These are phyloP conservation scores for Euproctis similis DNA, from an alignment of 2,888 invertebrate species.

Conservation along the genomic window DNA sequence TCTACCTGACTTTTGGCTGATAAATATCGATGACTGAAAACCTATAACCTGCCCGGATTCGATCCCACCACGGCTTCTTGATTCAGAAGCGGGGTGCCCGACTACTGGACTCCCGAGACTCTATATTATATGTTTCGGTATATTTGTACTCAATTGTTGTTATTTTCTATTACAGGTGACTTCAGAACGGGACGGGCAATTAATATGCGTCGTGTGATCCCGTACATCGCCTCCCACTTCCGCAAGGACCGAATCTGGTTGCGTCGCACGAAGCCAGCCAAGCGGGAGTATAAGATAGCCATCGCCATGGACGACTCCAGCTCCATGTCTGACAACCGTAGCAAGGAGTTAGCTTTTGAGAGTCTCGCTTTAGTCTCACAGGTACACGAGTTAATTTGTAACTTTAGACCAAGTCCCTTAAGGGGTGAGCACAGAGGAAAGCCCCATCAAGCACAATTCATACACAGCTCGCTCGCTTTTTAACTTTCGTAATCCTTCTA, in stretches of 20 bases:
- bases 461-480: no score
- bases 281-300: conserved; percentile 96
- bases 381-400: no score
- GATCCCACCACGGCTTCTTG: neutral
- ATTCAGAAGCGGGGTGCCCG: no score
- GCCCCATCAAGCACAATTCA: no score
- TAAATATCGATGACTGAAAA: no score
- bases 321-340: conserved; percentile 91
- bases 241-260: conserved; percentile 99
- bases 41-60: no score
- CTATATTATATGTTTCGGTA: no score
- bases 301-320: conserved; percentile 98
- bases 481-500: no score
- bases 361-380: conserved; percentile 93
- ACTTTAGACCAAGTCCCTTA: no score
- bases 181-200: conserved; percentile 97
- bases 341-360: conserved; percentile 94
- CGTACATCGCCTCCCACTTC: conserved; percentile 99
- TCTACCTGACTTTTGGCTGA: no score
- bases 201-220: conserved; percentile 97
- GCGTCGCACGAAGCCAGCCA: conserved; percentile 94
- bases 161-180: conserved; percentile 89
- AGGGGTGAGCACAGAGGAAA: no score
- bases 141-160: no score
- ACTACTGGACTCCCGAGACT: neutral